These are phyloP conservation scores for Neodontobutis hainanensis DNA, from an alignment of 2,113 vertebrate species.

Conservation along the genomic window DNA sequence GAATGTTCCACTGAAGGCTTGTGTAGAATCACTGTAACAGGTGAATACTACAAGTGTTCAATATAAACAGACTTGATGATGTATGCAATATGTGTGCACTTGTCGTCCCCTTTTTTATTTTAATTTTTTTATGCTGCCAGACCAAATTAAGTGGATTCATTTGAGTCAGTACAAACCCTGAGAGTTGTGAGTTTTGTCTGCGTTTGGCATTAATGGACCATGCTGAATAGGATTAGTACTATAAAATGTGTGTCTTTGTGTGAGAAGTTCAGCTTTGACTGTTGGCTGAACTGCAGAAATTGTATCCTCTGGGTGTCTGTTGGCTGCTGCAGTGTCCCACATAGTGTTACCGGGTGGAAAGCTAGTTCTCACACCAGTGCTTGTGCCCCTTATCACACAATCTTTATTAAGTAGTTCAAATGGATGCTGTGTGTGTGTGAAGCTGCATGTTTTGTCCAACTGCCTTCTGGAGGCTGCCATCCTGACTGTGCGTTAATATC, in stretches of 20 bases:
- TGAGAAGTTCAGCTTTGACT: slow-evolving; percentile 41
- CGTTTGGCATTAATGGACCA: slow-evolving; percentile 35
- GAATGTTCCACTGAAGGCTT: not conserved
- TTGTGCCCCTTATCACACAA: slow-evolving; percentile 9
- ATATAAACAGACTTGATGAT: not conserved
- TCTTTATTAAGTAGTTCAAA: slow-evolving; percentile 10
- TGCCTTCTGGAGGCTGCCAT: slow-evolving; percentile 16
- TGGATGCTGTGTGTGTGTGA: slow-evolving; percentile 3
- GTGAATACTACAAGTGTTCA: not conserved
- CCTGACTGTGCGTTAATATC: slow-evolving; percentile 71
- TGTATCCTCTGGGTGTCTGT: slow-evolving; percentile 34
- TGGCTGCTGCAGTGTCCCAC: slow-evolving; percentile 26
- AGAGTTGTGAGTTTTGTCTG: slow-evolving; percentile 38
- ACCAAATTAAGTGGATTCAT: slow-evolving; percentile 61
- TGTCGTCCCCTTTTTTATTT: slow-evolving; percentile 53
- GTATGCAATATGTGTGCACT: slow-evolving; percentile 56
- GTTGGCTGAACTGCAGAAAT: slow-evolving; percentile 64
- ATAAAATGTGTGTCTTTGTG: not conserved
- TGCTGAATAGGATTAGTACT: not conserved
- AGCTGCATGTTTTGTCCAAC: slow-evolving; percentile 19
- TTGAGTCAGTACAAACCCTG: slow-evolving; percentile 70
- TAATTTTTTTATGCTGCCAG: slow-evolving; percentile 63
- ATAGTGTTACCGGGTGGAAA: slow-evolving; percentile 42
- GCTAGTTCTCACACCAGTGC: slow-evolving; percentile 25
- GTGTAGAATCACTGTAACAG: not conserved